Conservation (phyloP, 2,113 vertebrate genomes). For the Gymnorhina tibicen region DNA sequence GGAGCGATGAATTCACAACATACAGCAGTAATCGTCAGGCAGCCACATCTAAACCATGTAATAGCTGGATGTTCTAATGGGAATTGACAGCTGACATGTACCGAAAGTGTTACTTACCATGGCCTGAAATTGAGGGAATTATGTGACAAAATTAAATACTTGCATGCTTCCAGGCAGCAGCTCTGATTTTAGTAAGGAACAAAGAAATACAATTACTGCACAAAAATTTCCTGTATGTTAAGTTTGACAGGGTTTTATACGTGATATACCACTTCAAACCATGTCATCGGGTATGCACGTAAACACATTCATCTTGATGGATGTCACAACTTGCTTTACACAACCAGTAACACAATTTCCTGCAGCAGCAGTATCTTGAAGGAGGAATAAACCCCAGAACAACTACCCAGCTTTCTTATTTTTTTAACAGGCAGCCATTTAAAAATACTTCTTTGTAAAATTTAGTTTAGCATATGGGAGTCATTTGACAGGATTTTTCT, state of each 20-base stretch:
- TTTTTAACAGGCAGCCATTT: neutral
- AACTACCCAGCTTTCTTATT: neutral
- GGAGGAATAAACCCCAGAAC: neutral
- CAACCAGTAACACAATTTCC: neutral
- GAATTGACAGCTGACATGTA: constrained; percentile 12
- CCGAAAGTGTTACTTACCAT: neutral
- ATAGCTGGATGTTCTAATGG: neutral
- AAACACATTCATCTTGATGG: neutral
- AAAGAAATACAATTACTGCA: neutral
- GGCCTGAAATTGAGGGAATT: constrained; percentile 37
- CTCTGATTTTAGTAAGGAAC: neutral
- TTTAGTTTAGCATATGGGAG: neutral
- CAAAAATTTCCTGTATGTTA: neutral
- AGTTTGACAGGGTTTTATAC: neutral
- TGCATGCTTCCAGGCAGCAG: neutral
- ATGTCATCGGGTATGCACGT: neutral
- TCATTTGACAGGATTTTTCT: neutral
- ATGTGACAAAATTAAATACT: constrained; percentile 23
- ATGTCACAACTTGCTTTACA: neutral
- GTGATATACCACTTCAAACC: neutral
- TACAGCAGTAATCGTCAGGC: neutral
- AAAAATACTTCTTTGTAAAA: neutral
- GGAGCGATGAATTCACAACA: neutral
- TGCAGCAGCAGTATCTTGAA: neutral
- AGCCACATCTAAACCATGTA: neutral